Percentiles rank a stretch among this genome's conserved stretches.
phyloP scores from a whole-genome alignment of 1,140 invertebrate species.

The Schlechtendalia chinensis region DNA sequence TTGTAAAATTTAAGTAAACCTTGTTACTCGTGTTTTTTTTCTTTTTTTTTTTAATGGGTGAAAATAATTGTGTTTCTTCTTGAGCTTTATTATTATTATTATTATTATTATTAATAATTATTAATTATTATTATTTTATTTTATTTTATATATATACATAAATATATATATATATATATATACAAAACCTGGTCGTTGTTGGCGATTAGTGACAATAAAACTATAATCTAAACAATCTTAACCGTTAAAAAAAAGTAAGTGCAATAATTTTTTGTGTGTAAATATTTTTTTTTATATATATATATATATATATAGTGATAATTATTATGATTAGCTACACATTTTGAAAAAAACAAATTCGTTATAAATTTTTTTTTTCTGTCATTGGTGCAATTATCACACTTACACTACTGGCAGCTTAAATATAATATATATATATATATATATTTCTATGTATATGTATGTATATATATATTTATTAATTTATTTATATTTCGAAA shows the following conservation, averaged over 20 bases:
- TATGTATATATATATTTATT: no score
- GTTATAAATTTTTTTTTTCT: slow-evolving; percentile 36
- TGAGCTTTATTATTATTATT: slow-evolving; percentile 48
- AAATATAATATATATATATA: neutral
- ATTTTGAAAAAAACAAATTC: slow-evolving; percentile 36
- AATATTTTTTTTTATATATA: slow-evolving; percentile 24
- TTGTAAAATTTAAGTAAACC: slow-evolving; percentile 48
- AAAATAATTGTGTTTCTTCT: slow-evolving; percentile 47
- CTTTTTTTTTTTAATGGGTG: slow-evolving; percentile 29
- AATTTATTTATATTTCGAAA: neutral
- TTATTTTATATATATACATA: slow-evolving; percentile 5
- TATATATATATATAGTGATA: slow-evolving; percentile 43
- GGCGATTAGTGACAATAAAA: slow-evolving; percentile 47
- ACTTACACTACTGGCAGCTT: slow-evolving; percentile 42
- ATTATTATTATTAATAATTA: slow-evolving; percentile 30
- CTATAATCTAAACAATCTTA: slow-evolving; percentile 49
- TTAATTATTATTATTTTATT: slow-evolving; percentile 39
- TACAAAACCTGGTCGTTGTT: slow-evolving; percentile 38
- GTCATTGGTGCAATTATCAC: slow-evolving; percentile 50
- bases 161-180: slow-evolving; percentile 19
- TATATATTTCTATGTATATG: no score
- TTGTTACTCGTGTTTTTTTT: slow-evolving; percentile 50
- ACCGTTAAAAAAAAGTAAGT: slow-evolving; percentile 49
- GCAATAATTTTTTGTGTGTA: slow-evolving; percentile 48
- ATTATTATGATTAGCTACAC: slow-evolving; percentile 46